Evolutionary conservation across 2,797 vertebrate genomes (phyloP).

Genomic region (Eleutherodactylus coqui): DNA sequence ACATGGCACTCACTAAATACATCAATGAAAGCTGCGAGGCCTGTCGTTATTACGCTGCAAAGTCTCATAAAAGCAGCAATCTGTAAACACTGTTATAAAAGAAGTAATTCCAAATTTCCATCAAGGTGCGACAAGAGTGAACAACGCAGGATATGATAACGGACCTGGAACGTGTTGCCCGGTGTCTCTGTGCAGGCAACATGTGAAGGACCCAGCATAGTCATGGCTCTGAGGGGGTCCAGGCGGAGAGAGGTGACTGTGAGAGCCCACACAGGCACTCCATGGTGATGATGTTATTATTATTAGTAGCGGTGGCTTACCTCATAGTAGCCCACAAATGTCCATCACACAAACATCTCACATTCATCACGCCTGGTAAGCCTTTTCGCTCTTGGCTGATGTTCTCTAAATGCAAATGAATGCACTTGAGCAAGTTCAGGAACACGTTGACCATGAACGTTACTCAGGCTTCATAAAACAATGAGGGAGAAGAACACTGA

Average conservation of each 20-base stretch:
- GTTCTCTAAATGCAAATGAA: neutral
- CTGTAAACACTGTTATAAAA: constrained; percentile 42
- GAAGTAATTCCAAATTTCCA: constrained; percentile 33
- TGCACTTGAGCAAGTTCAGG: neutral
- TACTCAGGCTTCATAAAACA: neutral
- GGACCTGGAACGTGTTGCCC: neutral
- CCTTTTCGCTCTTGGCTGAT: neutral
- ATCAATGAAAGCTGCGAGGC: constrained; percentile 46
- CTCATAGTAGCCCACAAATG: constrained; percentile 37
- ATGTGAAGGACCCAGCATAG: neutral
- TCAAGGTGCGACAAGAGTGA: constrained; percentile 4
- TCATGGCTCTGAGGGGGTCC: constrained; percentile 16
- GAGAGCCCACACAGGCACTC: constrained; percentile 31
- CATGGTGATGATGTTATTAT: constrained; percentile 36
- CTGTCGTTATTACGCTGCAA: constrained; percentile 10
- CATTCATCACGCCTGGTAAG: neutral
- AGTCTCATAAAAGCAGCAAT: constrained; percentile 29
- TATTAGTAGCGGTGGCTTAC: neutral
- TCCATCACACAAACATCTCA: constrained; percentile 22
- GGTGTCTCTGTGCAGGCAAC: neutral
- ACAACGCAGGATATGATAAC: constrained; percentile 23
- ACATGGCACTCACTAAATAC: constrained; percentile 46
- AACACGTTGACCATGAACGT: neutral
- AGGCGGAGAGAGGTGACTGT: constrained; percentile 1
- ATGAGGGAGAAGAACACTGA: neutral